Evolutionary conservation across 2,113 vertebrate genomes (phyloP).

Genomic region (Hyperopisus bebe): DNA sequence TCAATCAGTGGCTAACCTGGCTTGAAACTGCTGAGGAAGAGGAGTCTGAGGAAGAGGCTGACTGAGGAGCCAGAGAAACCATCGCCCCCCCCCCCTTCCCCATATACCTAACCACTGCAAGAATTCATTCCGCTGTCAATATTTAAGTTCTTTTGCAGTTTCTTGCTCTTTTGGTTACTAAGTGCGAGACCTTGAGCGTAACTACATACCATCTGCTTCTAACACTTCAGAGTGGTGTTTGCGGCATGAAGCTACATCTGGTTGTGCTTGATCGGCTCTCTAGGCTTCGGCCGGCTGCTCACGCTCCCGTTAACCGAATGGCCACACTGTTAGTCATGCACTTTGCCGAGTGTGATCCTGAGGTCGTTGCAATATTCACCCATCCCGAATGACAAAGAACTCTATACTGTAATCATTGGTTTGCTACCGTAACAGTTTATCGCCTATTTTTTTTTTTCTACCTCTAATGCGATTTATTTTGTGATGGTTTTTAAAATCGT

Average conservation of each 20-base stretch:
- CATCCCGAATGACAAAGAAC: slow-evolving; percentile 75
- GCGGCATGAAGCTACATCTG: slow-evolving; percentile 77
- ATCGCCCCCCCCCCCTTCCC: slow-evolving; percentile 54
- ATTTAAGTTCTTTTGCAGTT: slow-evolving; percentile 56
- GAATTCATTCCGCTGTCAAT: slow-evolving; percentile 79
- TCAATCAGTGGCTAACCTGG: slow-evolving; percentile 99
- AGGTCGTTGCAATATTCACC: slow-evolving; percentile 80
- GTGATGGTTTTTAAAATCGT: slow-evolving; percentile 71
- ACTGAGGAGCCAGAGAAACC: slow-evolving; percentile 70
- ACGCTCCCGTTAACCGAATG: slow-evolving; percentile 73
- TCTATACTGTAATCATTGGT: slow-evolving; percentile 77
- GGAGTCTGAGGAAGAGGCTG: slow-evolving; percentile 95
- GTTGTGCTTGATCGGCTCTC: slow-evolving; percentile 65
- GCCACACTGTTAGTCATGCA: slow-evolving; percentile 78
- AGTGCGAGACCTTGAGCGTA: slow-evolving; percentile 46
- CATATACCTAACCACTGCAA: slow-evolving; percentile 73
- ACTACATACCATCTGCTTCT: slow-evolving; percentile 47
- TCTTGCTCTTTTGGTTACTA: slow-evolving; percentile 57
- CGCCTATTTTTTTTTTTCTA: slow-evolving; percentile 73
- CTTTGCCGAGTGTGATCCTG: slow-evolving; percentile 79
- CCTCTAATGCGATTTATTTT: slow-evolving; percentile 82
- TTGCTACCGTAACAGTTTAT: slow-evolving; percentile 69
- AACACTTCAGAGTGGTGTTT: slow-evolving; percentile 58
- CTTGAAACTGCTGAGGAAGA: slow-evolving; percentile 98
- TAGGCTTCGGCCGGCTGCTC: slow-evolving; percentile 69